Conservation (phyloP, 1,140 invertebrate genomes). For the Drosophila chauvacae region DNA sequence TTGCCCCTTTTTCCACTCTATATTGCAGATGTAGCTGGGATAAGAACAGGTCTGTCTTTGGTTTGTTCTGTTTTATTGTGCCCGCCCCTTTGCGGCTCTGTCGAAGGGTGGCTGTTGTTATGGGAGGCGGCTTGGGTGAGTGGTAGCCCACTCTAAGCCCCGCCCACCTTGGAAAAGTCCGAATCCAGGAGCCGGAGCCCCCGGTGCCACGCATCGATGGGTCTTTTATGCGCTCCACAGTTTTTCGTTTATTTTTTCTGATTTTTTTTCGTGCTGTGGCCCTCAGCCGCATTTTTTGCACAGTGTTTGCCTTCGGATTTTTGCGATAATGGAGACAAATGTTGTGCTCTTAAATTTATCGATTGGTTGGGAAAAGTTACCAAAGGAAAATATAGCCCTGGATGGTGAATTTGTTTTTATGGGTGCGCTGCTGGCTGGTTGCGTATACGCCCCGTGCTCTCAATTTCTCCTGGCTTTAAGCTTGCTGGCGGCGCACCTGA, state of each 20-base stretch:
- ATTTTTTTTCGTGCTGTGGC: slow-evolving; percentile 39
- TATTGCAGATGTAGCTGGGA: slow-evolving; percentile 26
- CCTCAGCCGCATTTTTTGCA: slow-evolving; percentile 38
- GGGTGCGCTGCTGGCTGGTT: slow-evolving; percentile 22
- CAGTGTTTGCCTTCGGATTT: slow-evolving; percentile 75
- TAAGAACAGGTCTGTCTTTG: slow-evolving; percentile 43
- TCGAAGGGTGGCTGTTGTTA: slow-evolving; percentile 27
- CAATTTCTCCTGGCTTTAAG: slow-evolving; percentile 34
- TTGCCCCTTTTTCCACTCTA: slow-evolving; percentile 40
- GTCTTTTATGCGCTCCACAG: slow-evolving; percentile 75
- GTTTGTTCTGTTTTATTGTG: slow-evolving; percentile 55
- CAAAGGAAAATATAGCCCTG: slow-evolving; percentile 54
- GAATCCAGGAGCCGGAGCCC: slow-evolving; percentile 14
- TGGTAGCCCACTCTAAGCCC: slow-evolving; percentile 40
- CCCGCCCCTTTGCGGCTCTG: slow-evolving; percentile 72
- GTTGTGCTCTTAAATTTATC: slow-evolving; percentile 82
- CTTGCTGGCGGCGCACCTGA: slow-evolving; percentile 47
- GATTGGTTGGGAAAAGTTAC: slow-evolving; percentile 67
- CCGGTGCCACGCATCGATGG: slow-evolving; percentile 71
- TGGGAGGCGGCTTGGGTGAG: neutral
- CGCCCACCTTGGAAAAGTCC: slow-evolving; percentile 52
- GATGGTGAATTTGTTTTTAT: slow-evolving; percentile 70
- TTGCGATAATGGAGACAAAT: slow-evolving; percentile 81
- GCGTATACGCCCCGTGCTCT: slow-evolving; percentile 41
- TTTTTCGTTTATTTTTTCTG: slow-evolving; percentile 54